Base-by-base conservation (phyloP, 2,888 invertebrate species). In the Zele albiditarsus region DNA sequence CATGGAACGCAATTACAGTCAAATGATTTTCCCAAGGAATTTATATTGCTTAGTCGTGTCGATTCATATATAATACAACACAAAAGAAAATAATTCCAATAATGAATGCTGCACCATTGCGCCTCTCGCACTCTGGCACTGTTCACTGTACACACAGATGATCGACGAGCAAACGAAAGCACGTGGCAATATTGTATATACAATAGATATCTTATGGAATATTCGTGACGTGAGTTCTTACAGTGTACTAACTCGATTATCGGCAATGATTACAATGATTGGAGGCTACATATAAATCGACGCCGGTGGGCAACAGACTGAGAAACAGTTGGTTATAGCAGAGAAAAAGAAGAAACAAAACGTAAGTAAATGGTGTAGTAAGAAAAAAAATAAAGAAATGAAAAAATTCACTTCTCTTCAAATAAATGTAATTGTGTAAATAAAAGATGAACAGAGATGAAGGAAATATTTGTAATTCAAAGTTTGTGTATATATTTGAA, bases 1-100 rank as follows among this genome's bases (percentile, higher is more conserved):
- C n/a, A 46, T 46, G 46, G 46, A 46, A 46, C 46, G 46, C 46
- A 46, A 46, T 53, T 20, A 20, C 53, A 53, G 20, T 53, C 53
- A 20, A 20, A 53, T 53, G 53, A 53, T 53, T 53, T 20, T 53
- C 53, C 20, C 53, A 53, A 53, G 53, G 53, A 53, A 53, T 53
- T 53, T 53, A 53, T 53, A 53, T 53, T 53, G 53, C 53, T 53
- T 53, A 53, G 53, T 53, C 20, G 53, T 53, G 53, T 53, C 53
- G 53, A 53, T 53, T 53, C 53, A 53, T 20, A 53, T 53, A 53
- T 20, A 46, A 53, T 20, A 53, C 53, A 53, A 53, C 20, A 53
- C 20, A 53, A 53, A 53, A 53, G 53, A 10, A 53, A 53, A 53
- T 53, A 53, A 53, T 53, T 53, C 53, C 53, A 53, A 53, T 53